Conservation (phyloP, 2,113 vertebrate genomes). For the Limanda limanda region DNA sequence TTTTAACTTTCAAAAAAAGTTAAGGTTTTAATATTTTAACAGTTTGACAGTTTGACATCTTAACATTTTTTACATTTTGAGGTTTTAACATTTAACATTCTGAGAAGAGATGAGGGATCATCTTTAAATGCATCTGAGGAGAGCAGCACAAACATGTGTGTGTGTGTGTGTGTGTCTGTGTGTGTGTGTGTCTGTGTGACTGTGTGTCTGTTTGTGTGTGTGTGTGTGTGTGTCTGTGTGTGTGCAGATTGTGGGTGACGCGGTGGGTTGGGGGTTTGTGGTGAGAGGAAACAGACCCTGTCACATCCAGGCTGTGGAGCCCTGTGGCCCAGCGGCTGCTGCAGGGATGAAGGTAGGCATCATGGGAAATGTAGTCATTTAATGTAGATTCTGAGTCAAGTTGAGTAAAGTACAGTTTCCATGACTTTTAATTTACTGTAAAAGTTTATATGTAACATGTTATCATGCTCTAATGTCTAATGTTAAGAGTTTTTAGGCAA, state of each 20-base stretch:
- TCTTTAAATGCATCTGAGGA: too few relatives aligned
- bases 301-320: constrained; percentile 94
- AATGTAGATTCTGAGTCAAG: neutral
- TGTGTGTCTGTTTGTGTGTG: neutral
- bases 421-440: too few relatives aligned
- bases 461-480: neutral
- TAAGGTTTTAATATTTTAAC: too few relatives aligned
- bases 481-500: too few relatives aligned
- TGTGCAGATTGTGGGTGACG: constrained; percentile 87
- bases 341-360: constrained; percentile 90
- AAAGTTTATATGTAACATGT: too few relatives aligned
- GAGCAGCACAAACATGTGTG: too few relatives aligned
- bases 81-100: too few relatives aligned
- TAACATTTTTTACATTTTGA: too few relatives aligned
- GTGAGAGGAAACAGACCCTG: constrained; percentile 89
- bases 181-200: too few relatives aligned
- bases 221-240: neutral
- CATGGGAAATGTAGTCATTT: constrained; percentile 21
- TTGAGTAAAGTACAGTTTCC: too few relatives aligned
- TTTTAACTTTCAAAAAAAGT: too few relatives aligned
- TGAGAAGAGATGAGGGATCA: neutral
- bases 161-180: neutral
- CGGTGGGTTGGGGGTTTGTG: constrained; percentile 94
- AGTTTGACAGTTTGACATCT: too few relatives aligned
- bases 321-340: constrained; percentile 87